Percentiles rank a stretch among this genome's conserved stretches.
Conservation (phyloP, 35 echinoderm and acorn worm species). For the Apostichopus californicus region DNA sequence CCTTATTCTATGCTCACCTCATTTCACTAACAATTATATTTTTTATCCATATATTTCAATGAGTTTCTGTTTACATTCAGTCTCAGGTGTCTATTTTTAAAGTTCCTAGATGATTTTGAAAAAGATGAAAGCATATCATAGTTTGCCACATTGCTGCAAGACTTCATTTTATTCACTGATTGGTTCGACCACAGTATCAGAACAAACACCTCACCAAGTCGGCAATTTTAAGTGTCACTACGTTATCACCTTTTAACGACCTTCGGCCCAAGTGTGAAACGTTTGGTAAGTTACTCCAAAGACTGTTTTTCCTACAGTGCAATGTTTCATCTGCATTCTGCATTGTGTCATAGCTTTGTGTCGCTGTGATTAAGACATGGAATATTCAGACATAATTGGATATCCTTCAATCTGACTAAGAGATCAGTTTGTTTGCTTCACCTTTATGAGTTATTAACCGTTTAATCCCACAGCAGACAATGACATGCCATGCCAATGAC, state of each 20-base stretch:
- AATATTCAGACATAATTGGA: no score
- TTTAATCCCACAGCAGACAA: no score
- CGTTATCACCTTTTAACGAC: constrained; percentile 71
- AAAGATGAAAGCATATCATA: background rate
- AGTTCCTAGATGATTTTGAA: no score
- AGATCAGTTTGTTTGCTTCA: background rate
- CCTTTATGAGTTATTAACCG: background rate
- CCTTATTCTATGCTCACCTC: no score
- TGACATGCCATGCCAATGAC: no score
- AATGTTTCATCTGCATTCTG: background rate
- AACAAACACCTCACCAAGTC: constrained; percentile 79
- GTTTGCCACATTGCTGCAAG: background rate
- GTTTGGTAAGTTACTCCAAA: constrained; percentile 68
- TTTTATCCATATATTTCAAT: no score
- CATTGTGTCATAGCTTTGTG: background rate
- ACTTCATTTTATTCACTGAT: background rate
- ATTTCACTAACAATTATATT: no score
- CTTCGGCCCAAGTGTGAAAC: constrained; percentile 77
- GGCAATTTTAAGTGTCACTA: constrained; percentile 63
- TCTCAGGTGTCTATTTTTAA: no score
- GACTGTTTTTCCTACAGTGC: background rate
- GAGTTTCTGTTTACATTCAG: no score
- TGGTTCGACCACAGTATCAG: constrained; percentile 68
- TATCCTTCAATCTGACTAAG: background rate
- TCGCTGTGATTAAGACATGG: no score